Conservation (phyloP, 1,140 invertebrate species). For the Tetragnatha versicolor region DNA sequence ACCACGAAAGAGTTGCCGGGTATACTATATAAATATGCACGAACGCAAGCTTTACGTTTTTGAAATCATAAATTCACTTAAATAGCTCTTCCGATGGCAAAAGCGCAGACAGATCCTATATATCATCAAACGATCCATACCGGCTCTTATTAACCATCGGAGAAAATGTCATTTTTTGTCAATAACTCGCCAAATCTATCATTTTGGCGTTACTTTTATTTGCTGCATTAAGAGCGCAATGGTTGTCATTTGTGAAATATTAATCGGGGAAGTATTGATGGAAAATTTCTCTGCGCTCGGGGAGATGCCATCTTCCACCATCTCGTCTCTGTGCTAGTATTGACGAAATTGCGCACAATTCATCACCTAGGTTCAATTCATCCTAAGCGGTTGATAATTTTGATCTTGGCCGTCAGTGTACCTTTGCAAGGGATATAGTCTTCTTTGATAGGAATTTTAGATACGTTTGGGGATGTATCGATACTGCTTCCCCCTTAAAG, state of each 20-base stretch:
- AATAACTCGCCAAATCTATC: constrained; percentile 45
- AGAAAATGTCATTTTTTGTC: constrained; percentile 44
- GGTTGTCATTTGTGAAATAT: constrained; percentile 27
- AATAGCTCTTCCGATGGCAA: constrained; percentile 5
- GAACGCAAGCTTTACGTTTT: too few relatives aligned
- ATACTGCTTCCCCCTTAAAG: too few relatives aligned
- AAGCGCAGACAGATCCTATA: constrained; percentile 17
- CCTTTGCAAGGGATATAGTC: too few relatives aligned
- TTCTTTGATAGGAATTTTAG: too few relatives aligned
- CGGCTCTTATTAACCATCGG: constrained; percentile 40
- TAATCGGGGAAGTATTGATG: constrained; percentile 35
- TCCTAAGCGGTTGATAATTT: too few relatives aligned
- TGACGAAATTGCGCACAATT: constrained; percentile 33
- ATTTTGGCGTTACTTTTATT: constrained; percentile 42
- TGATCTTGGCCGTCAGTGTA: too few relatives aligned
- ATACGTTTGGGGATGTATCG: too few relatives aligned
- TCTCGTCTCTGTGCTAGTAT: constrained; percentile 21
- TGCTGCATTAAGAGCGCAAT: background rate
- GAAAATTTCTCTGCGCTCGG: constrained; percentile 3
- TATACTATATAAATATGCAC: too few relatives aligned
- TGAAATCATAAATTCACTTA: constrained; percentile 37
- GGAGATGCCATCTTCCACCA: background rate
- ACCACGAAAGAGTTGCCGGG: too few relatives aligned
- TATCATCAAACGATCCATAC: constrained; percentile 43
- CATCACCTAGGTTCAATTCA: constrained; percentile 6